These are phyloP conservation scores for Lepus americanus DNA, from an alignment of 2,113 vertebrate genomes.

Conservation along the genomic window DNA sequence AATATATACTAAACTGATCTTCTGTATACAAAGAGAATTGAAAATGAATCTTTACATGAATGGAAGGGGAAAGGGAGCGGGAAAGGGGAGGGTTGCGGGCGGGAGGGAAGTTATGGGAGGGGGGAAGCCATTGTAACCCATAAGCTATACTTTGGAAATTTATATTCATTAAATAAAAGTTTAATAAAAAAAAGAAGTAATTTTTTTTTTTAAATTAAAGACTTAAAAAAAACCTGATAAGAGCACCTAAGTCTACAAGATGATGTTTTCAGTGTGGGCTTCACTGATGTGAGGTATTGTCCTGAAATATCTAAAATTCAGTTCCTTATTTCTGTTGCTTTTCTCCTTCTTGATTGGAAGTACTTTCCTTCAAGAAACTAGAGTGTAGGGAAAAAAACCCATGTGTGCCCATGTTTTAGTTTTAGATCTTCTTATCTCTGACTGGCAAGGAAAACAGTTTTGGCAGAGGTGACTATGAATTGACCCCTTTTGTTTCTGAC, in stretches of 20 bases:
- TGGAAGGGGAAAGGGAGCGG: too few relatives aligned
- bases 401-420: conserved; percentile 27
- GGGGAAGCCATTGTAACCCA: too few relatives aligned
- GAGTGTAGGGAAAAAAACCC: not conserved
- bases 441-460: conserved; percentile 73
- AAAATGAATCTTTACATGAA: too few relatives aligned
- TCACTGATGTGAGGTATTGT: not conserved
- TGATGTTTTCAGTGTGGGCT: not conserved
- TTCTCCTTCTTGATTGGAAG: not conserved
- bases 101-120: too few relatives aligned
- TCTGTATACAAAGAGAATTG: too few relatives aligned
- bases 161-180: too few relatives aligned
- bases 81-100: too few relatives aligned
- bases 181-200: too few relatives aligned
- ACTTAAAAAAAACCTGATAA: too few relatives aligned
- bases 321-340: not conserved
- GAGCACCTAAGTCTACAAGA: not conserved
- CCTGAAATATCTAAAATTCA: not conserved
- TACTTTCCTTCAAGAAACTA: conserved; percentile 50
- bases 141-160: too few relatives aligned
- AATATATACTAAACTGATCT: too few relatives aligned
- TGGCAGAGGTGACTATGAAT: conserved; percentile 67
- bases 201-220: too few relatives aligned
- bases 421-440: conserved; percentile 60
- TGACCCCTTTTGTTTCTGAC: conserved; percentile 66